Conservation (phyloP, 2,113 vertebrate species). For the Prunella fulvescens region DNA sequence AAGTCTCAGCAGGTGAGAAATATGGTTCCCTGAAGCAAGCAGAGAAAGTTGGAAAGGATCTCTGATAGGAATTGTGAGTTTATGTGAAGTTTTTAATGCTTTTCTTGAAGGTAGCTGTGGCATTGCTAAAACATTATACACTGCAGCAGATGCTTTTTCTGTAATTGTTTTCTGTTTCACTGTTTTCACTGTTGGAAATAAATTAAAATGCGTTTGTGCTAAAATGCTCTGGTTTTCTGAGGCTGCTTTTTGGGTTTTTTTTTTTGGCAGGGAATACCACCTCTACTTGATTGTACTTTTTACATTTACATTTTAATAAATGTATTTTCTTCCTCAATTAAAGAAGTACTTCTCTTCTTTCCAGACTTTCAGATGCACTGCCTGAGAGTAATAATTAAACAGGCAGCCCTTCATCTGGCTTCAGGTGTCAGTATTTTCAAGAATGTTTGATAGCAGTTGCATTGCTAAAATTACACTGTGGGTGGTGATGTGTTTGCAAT, state of each 20-base stretch:
- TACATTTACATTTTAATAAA: neutral
- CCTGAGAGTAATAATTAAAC: neutral
- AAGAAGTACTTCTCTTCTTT: neutral
- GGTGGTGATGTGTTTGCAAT: neutral
- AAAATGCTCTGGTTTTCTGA: neutral
- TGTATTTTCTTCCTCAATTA: neutral
- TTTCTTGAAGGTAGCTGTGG: neutral
- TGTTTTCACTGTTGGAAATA: neutral
- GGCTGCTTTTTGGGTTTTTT: neutral
- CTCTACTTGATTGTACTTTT: neutral
- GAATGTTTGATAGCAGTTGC: neutral
- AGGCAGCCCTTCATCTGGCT: neutral
- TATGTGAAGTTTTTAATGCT: neutral
- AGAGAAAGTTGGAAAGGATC: neutral
- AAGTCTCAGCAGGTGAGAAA: neutral
- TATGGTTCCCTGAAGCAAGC: neutral
- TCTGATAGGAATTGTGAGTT: neutral
- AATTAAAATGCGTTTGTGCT: neutral
- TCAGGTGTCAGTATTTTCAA: slow-evolving; percentile 12
- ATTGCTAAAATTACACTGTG: neutral
- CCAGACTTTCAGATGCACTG: neutral
- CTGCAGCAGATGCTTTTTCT: neutral
- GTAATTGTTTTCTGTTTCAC: neutral
- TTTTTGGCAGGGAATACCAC: neutral
- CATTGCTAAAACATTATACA: neutral